Conservation (phyloP, 1,140 invertebrate genomes). For the Drosophila busckii region DNA sequence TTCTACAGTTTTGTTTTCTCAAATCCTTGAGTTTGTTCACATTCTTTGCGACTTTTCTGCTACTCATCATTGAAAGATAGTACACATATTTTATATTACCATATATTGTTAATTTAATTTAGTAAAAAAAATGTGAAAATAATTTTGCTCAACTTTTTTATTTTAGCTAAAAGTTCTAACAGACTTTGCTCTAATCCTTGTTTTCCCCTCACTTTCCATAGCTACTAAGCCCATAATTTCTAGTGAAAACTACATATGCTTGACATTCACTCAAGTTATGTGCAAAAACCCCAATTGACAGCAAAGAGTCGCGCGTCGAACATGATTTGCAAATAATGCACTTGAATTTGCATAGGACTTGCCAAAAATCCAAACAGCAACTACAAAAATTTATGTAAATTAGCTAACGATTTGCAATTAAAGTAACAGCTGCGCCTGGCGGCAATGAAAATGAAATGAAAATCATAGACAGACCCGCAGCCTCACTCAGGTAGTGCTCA, state of each 20-base stretch:
- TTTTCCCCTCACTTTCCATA: background rate
- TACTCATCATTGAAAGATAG: too few relatives aligned
- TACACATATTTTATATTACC: too few relatives aligned
- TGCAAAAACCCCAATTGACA: constrained; percentile 48
- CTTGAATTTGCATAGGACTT: constrained; percentile 74
- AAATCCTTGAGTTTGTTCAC: too few relatives aligned
- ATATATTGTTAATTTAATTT: too few relatives aligned
- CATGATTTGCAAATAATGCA: constrained; percentile 78
- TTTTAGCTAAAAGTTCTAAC: too few relatives aligned
- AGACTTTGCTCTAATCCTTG: background rate
- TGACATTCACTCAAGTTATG: constrained; percentile 47
- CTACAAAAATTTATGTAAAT: constrained; percentile 63
- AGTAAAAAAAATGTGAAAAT: too few relatives aligned
- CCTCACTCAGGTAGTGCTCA: constrained; percentile 47
- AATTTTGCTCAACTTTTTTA: too few relatives aligned
- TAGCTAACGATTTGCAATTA: constrained; percentile 57
- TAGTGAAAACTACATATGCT: constrained; percentile 12
- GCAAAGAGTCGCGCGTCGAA: constrained; percentile 57
- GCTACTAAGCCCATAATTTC: constrained; percentile 58
- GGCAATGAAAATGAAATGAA: constrained; percentile 16
- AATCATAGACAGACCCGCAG: constrained; percentile 3
- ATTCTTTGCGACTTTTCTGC: too few relatives aligned
- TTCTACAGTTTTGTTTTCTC: too few relatives aligned
- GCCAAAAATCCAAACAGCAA: constrained; percentile 36
- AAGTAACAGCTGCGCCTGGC: constrained; percentile 22